These are phyloP conservation scores for Cyphotilapia sp. DNA, from an alignment of 2,113 vertebrate genomes.

Conservation along the genomic window DNA sequence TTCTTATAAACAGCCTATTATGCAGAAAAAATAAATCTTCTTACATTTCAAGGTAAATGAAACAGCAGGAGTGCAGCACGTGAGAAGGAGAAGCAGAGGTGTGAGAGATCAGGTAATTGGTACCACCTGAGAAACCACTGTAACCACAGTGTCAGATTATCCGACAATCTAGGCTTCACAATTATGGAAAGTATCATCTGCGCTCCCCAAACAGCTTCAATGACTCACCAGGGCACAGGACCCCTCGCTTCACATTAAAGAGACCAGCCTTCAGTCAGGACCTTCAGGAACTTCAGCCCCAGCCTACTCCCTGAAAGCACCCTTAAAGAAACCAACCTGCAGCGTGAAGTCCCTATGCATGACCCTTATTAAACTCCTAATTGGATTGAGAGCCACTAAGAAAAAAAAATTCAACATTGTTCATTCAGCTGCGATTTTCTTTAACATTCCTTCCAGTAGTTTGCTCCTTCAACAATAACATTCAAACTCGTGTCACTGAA, in stretches of 20 bases:
- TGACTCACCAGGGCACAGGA: slow-evolving; percentile 59
- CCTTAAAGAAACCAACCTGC: slow-evolving; percentile 62
- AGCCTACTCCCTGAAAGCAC: neutral
- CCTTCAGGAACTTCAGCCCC: slow-evolving; percentile 24
- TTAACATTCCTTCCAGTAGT: slow-evolving; percentile 58
- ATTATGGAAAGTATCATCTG: slow-evolving; percentile 76
- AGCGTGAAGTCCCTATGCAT: slow-evolving; percentile 87
- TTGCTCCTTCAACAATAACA: slow-evolving; percentile 64
- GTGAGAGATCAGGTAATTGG: slow-evolving; percentile 56
- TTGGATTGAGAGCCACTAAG: slow-evolving; percentile 82
- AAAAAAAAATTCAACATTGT: slow-evolving; percentile 74
- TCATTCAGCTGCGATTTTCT: slow-evolving; percentile 76
- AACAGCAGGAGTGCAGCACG: neutral
- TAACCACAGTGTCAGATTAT: slow-evolving; percentile 69
- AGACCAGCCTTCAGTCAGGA: slow-evolving; percentile 13
- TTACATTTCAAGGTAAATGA: neutral
- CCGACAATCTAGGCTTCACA: slow-evolving; percentile 65
- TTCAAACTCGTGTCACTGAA: slow-evolving; percentile 51
- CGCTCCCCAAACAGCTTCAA: slow-evolving; percentile 60
- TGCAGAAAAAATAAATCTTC: neutral
- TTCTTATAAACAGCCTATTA: neutral
- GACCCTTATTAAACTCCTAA: slow-evolving; percentile 92
- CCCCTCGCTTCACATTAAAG: slow-evolving; percentile 59
- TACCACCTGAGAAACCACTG: slow-evolving; percentile 76
- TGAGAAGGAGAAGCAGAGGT: neutral